These are phyloP conservation scores for Plagodis dolabraria DNA, from an alignment of 2,888 invertebrate genomes.

Conservation along the genomic window DNA sequence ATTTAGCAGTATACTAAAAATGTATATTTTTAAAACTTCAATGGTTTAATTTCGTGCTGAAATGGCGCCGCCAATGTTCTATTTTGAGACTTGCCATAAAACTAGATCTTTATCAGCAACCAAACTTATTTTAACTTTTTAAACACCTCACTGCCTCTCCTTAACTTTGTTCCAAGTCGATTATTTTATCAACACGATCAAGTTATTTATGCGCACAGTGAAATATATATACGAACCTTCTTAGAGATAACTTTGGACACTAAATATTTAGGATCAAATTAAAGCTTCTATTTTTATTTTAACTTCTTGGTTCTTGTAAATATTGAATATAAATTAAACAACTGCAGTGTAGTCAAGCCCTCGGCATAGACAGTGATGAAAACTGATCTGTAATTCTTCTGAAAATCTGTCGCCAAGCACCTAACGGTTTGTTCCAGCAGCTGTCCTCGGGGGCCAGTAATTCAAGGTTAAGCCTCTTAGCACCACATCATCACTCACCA, in stretches of 20 bases:
- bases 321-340: no score
- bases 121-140: constrained; percentile 13
- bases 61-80: constrained; percentile 11
- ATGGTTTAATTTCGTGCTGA: constrained; percentile 13
- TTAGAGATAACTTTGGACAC: constrained; percentile 4
- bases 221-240: constrained; percentile 6
- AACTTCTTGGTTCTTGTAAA: no score
- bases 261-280: neutral
- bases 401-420: no score
- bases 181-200: constrained; percentile 17
- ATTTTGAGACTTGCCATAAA: constrained; percentile 9
- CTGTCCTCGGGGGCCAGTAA: no score
- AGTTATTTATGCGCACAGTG: constrained; percentile 14
- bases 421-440: no score
- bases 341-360: no score
- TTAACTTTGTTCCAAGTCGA: constrained; percentile 6
- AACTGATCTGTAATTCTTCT: no score
- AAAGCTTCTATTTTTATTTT: no score
- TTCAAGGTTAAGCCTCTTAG: no score
- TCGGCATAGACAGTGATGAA: no score
- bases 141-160: constrained; percentile 5
- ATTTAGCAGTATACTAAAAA: neutral
- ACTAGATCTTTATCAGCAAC: constrained; percentile 13
- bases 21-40: neutral
- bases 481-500: no score